Conservation (phyloP, 2,797 vertebrate genomes). For the Cirrhinus mrigala region DNA sequence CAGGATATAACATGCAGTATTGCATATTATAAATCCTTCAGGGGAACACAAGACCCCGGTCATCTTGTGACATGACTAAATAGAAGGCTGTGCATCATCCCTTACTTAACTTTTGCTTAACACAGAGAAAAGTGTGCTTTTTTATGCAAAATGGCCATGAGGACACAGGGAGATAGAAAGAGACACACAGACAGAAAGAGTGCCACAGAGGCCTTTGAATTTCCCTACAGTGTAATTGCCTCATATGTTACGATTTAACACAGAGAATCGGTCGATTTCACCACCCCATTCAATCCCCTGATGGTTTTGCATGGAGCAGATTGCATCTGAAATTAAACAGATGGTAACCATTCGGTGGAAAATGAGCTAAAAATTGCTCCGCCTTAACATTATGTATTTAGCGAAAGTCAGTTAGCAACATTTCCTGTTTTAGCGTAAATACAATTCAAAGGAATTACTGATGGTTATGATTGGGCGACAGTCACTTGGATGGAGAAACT, state of each 20-base stretch:
- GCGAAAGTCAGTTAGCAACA: conserved; percentile 70
- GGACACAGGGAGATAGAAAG: conserved; percentile 23
- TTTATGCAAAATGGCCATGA: conserved; percentile 28
- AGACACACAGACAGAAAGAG: conserved; percentile 37
- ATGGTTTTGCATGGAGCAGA: conserved; percentile 76
- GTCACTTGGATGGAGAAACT: conserved; percentile 59
- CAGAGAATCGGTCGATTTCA: conserved; percentile 71
- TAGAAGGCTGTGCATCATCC: neutral
- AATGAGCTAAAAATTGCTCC: conserved; percentile 75
- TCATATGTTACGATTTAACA: conserved; percentile 75
- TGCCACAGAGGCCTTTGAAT: conserved; percentile 54
- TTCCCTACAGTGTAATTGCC: conserved; percentile 67
- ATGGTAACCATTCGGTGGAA: conserved; percentile 79
- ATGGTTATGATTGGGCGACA: conserved; percentile 60
- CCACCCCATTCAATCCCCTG: conserved; percentile 74
- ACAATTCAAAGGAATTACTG: conserved; percentile 70
- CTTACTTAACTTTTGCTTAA: neutral
- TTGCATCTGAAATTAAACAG: conserved; percentile 83
- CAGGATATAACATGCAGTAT: neutral
- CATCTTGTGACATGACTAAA: too few species aligned
- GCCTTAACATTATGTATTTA: conserved; percentile 70
- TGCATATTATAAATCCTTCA: neutral
- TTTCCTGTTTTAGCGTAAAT: conserved; percentile 73
- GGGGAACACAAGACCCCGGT: too few species aligned
- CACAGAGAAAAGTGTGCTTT: conserved; percentile 5